Evolutionary conservation across 2,113 vertebrate species (phyloP).

Genomic region (Catharus minimus): DNA sequence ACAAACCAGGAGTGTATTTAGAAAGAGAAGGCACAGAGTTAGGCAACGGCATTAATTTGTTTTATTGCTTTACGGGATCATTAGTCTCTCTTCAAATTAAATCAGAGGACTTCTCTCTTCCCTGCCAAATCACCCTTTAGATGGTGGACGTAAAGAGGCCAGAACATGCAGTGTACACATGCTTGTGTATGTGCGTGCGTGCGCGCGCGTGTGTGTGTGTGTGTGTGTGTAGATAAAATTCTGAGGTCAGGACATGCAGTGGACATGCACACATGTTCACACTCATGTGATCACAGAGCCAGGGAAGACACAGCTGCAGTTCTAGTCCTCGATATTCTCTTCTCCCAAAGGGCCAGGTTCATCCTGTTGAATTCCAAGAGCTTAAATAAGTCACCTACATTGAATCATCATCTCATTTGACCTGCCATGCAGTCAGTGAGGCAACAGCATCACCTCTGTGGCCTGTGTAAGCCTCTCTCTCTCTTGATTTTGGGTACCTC

Average conservation of each 20-base stretch:
- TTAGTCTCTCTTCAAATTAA: not conserved
- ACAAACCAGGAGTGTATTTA: not conserved
- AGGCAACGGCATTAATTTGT: not conserved
- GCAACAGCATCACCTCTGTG: not conserved
- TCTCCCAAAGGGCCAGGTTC: not conserved
- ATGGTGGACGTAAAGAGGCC: not conserved
- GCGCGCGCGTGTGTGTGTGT: too few relatives aligned
- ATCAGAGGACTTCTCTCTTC: not conserved
- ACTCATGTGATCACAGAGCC: rapidly evolving
- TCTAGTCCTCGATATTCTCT: not conserved
- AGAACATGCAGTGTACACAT: rapidly evolving
- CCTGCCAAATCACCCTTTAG: not conserved
- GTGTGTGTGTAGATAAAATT: not conserved
- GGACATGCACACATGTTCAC: rapidly evolving
- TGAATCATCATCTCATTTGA: not conserved
- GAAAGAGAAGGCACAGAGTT: not conserved
- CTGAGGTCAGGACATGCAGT: not conserved
- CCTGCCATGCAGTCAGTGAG: not conserved
- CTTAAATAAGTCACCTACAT: not conserved
- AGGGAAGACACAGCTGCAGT: not conserved
- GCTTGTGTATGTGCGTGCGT: too few relatives aligned
- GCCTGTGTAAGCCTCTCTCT: not conserved
- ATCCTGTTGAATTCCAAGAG: not conserved
- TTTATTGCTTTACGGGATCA: not conserved
- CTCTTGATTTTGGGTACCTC: not conserved